Evolutionary conservation across 2,888 invertebrate genomes (phyloP), one percentile per base, ranked within the genome.

Genomic region (Drosophila formosana): DNA sequence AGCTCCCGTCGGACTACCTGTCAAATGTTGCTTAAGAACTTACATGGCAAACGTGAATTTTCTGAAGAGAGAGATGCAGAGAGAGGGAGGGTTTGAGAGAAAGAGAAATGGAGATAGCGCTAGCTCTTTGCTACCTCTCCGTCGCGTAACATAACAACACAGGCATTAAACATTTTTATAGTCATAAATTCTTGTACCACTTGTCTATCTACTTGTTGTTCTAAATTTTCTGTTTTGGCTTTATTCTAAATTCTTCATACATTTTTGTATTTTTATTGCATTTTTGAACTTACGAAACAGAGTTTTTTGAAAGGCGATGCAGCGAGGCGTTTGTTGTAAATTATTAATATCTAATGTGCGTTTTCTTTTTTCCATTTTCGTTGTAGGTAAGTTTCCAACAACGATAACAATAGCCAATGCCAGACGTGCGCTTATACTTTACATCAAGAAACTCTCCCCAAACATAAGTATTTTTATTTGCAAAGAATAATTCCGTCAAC

Each of bases 151-250:
- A 82, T 73, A 70, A 71, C 78, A 53, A 82, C 76, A 65, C 71
- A 68, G 66, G 79, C 84, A 76, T 87, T 87, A 89, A 85, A 89
- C 82, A 88, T 84, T 86, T 88, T 85, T 84, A 83, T 81, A 87
- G 77, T 50, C 82, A 81, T 89, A 81, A 87, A 89, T 81, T 83
- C 75, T 78, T 80, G 58, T 52, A 70, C 37, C 66, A 50, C 66
- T 72, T 66, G 41, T 64, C 50, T 72, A 60, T 66, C 52, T 65
- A 57, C 45, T 50, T 34, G 41, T 37, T 43, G 23, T 25, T 32
- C 13, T 34, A 45, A 46, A 25, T 46, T 46, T 57, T 26, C 34
- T 47, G 18, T 45, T 61, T 72, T 66, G 63, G 51, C 5, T 63
- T 55, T 80, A 70, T 75, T 66, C 66, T 64, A 80, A 86, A 84